Base-by-base conservation (phyloP, 2,888 invertebrate genomes). In the Pimpla rufipes region DNA sequence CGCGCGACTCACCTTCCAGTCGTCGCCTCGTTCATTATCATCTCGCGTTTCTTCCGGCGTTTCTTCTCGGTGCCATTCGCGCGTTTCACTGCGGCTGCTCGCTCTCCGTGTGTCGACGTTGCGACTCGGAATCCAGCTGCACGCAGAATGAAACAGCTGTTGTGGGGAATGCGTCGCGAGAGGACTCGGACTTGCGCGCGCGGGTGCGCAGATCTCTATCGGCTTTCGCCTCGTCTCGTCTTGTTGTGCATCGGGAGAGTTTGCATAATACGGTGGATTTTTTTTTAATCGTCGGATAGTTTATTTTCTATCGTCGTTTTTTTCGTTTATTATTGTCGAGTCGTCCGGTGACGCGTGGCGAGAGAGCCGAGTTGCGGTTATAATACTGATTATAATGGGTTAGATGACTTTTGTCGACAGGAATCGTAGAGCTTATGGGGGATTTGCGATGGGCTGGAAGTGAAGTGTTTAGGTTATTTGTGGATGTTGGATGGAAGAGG, bases 71-170 rank as follows among this genome's bases (percentile, higher is more conserved):
- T 21, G 13, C 6, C 18, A 21, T 45, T 66, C 23, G 42, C 23
- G 29, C 10, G 45, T 18, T 57, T 42, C 55, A 23, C 45, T 23
- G 29, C 29, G 5, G 29, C 29, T 29, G 59, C 45, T 42, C 42
- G 16, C 18, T 55, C 55, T 59, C n/a, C 13, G 11, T 45, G 11
- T 23, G 40, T 55, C 42, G 18, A 42, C 23, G 35, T 59, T n/a
- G 23, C 55, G 68, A 37, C 59, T 11, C 29, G 37, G n/a, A 7
- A 70, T 78, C 35, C 29, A 29, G 29, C 70, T 52, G 18, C 68
- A 50, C 50, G 23, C 16, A 62, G 37, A 62, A 62, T 62, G 62
- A 70, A 78, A 78, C 77, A 78, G 77, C 77, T 78, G 77, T 78
- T 68, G 50, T 18, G 18, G 62, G 0, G n/a, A 16, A 45, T 67